Conservation (phyloP, 2,113 vertebrate genomes). For the Prietella phreatophila region DNA sequence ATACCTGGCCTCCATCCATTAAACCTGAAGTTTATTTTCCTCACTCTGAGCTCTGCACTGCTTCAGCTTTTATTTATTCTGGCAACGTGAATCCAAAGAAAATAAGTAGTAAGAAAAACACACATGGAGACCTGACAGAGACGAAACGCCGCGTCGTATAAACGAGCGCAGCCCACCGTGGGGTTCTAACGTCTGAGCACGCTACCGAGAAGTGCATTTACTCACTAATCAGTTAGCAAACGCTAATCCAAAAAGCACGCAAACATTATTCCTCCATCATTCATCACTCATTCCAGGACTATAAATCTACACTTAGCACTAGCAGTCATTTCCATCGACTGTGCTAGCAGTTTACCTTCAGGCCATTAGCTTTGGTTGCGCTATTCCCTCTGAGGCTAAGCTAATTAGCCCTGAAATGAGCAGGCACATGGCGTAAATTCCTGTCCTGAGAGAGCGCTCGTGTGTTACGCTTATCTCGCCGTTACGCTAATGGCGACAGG, state of each 20-base stretch:
- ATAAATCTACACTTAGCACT: not conserved
- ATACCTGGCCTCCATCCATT: not conserved
- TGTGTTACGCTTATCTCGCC: not conserved
- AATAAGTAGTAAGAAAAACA: not conserved
- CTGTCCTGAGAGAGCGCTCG: not conserved
- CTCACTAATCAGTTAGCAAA: conserved; percentile 4
- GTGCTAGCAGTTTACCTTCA: not conserved
- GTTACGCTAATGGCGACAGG: not conserved
- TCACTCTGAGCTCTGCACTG: not conserved
- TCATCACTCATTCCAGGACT: not conserved
- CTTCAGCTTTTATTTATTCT: conserved; percentile 25
- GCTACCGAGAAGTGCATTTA: not conserved
- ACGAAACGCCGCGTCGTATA: not conserved
- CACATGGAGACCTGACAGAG: not conserved
- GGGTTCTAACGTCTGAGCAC: not conserved
- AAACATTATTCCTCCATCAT: not conserved
- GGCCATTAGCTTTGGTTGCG: conserved; percentile 5
- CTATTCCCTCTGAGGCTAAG: conserved; percentile 18
- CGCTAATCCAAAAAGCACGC: not conserved
- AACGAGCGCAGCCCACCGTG: not conserved
- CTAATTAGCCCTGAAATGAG: conserved; percentile 28
- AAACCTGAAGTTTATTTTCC: not conserved
- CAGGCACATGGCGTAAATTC: not conserved
- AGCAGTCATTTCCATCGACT: not conserved
- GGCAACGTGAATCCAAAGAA: not conserved